A percentile compares a stretch with the other conserved stretches of the same genome.
These are phyloP conservation scores for Agriopis leucophaearia DNA, from an alignment of 2,888 invertebrate genomes.

Conservation along the genomic window DNA sequence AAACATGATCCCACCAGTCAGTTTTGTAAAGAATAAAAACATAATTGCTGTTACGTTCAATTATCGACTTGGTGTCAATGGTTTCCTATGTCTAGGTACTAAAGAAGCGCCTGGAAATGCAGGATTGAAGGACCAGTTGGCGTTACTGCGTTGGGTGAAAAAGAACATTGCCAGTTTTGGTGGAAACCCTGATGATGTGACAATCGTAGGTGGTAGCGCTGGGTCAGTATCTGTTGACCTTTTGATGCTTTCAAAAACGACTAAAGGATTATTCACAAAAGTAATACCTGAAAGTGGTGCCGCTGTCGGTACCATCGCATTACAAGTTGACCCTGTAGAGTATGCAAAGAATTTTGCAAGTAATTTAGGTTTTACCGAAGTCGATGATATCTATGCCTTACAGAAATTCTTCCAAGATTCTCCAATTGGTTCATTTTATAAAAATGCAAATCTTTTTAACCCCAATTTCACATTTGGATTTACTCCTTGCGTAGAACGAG, in stretches of 20 bases:
- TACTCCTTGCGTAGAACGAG: constrained; percentile 55
- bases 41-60: constrained; percentile 58
- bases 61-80: constrained; percentile 59
- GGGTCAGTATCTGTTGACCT: constrained; percentile 61
- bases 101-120: constrained; percentile 63
- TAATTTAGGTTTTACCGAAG: constrained; percentile 50
- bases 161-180: constrained; percentile 63
- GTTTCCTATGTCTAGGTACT: constrained; percentile 62
- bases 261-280: constrained; percentile 60
- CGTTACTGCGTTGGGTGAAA: constrained; percentile 62
- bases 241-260: constrained; percentile 56
- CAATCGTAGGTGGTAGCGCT: constrained; percentile 60
- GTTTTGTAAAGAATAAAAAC: constrained; percentile 49
- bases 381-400: constrained; percentile 58
- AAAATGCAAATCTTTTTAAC: constrained; percentile 42
- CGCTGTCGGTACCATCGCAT: constrained; percentile 50
- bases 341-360: constrained; percentile 56
- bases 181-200: constrained; percentile 65
- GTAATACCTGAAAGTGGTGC: constrained; percentile 64
- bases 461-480: constrained; percentile 52
- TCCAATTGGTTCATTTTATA: constrained; percentile 52
- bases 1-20: constrained; percentile 36
- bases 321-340: constrained; percentile 58
- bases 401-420: constrained; percentile 62
- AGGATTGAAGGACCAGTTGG: constrained; percentile 67